phyloP scores from a whole-genome alignment of 2,797 vertebrate genomes.

The Serranus cabrilla region DNA sequence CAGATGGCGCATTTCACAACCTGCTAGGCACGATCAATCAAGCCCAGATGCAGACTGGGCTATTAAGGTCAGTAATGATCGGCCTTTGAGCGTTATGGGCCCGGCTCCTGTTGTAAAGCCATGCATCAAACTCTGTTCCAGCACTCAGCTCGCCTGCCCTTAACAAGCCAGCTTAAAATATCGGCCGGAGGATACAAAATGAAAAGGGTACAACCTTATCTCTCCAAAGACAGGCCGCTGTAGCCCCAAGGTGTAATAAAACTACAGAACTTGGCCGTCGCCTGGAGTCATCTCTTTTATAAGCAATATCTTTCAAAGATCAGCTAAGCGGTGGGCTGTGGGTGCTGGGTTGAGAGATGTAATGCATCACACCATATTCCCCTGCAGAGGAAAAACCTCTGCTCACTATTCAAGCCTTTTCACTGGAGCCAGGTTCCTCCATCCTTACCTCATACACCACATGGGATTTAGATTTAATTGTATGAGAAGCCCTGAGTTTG shows the following conservation, averaged over 20 bases:
- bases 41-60: conserved; percentile 82
- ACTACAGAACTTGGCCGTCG: conserved; percentile 92
- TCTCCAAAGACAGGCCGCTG: conserved; percentile 92
- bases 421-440: conserved; percentile 61
- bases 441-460: conserved; percentile 62
- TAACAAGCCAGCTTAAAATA: conserved; percentile 91
- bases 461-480: conserved; percentile 80
- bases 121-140: conserved; percentile 84
- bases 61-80: conserved; percentile 87
- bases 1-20: conserved; percentile 92
- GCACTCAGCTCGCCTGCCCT: conserved; percentile 87
- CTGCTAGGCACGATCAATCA: conserved; percentile 90
- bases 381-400: conserved; percentile 69
- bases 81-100: conserved; percentile 88
- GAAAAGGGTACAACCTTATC: conserved; percentile 98
- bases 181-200: conserved; percentile 92
- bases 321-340: conserved; percentile 90
- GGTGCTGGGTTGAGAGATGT: conserved; percentile 78
- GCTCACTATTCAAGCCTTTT: conserved; percentile 73
- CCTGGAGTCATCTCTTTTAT: conserved; percentile 93
- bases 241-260: conserved; percentile 96
- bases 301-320: conserved; percentile 94
- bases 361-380: conserved; percentile 84
- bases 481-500: conserved; percentile 69
- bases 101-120: conserved; percentile 83